Conservation (phyloP, 2,888 invertebrate species). For the Agrotis puta region DNA sequence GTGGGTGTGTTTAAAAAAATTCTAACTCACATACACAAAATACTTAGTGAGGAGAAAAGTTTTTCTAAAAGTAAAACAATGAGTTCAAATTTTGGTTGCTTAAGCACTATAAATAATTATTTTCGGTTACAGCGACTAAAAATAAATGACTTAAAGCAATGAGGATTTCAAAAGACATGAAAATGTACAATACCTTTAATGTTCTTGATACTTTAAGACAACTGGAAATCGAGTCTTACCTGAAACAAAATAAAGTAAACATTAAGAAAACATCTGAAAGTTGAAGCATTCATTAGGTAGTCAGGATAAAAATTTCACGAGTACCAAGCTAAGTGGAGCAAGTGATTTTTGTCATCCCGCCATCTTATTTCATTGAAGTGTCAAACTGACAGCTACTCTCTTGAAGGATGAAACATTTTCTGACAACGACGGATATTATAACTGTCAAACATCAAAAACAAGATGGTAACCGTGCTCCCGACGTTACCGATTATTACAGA, state of each 20-base stretch:
- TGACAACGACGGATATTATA: slow-evolving; percentile 77
- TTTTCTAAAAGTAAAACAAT: too few species aligned
- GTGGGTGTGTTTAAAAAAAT: too few species aligned
- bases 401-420: slow-evolving; percentile 71
- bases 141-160: background rate
- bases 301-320: slow-evolving; percentile 5
- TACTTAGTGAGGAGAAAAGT: too few species aligned
- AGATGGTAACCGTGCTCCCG: slow-evolving; percentile 46
- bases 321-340: slow-evolving; percentile 32
- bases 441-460: slow-evolving; percentile 73
- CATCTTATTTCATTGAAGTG: slow-evolving; percentile 57
- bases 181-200: background rate
- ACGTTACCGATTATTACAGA: slow-evolving; percentile 41
- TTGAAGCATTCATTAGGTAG: slow-evolving; percentile 1
- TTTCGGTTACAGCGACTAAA: background rate
- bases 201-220: background rate
- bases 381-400: slow-evolving; percentile 57
- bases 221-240: slow-evolving; percentile 14
- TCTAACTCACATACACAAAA: too few species aligned
- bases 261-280: background rate
- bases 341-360: slow-evolving; percentile 53
- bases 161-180: background rate
- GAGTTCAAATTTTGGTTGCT: too few species aligned
- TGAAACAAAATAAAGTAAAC: slow-evolving; percentile 27
- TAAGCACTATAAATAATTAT: background rate